Evolutionary conservation across 2,797 vertebrate genomes (phyloP).

Genomic region (Sebastiscus tertius): DNA sequence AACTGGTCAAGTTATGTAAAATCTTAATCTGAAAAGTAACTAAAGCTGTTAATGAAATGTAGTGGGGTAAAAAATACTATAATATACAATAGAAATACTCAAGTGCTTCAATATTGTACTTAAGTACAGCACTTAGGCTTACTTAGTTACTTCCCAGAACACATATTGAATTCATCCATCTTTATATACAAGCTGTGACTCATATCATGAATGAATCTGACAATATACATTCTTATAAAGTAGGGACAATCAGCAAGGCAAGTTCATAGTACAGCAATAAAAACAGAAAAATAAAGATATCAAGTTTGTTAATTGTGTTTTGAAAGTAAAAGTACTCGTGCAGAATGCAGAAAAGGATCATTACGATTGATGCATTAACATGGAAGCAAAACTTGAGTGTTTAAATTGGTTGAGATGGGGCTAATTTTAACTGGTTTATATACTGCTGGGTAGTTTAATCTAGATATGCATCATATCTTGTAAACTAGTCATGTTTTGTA

Average conservation of each 20-base stretch:
- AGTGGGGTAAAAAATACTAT: neutral
- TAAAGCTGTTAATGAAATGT: neutral
- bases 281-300: no score
- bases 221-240: neutral
- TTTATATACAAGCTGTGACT: neutral
- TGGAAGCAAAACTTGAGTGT: neutral
- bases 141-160: neutral
- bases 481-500: neutral
- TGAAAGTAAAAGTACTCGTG: no score
- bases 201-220: neutral
- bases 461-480: fast-evolving
- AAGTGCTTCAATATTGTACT: neutral
- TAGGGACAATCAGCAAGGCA: no score
- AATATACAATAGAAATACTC: neutral
- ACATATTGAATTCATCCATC: neutral
- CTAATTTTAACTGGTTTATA: neutral
- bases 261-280: no score
- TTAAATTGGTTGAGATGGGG: neutral
- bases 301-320: no score
- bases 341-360: no score
- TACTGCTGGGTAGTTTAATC: neutral
- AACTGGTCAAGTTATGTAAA: neutral
- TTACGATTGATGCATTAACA: neutral
- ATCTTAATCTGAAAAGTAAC: neutral
- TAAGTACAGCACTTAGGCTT: neutral